Evolutionary conservation across 2,113 vertebrate genomes (phyloP), one percentile per base, ranked within the genome.

Genomic region (Sialia sialis): DNA sequence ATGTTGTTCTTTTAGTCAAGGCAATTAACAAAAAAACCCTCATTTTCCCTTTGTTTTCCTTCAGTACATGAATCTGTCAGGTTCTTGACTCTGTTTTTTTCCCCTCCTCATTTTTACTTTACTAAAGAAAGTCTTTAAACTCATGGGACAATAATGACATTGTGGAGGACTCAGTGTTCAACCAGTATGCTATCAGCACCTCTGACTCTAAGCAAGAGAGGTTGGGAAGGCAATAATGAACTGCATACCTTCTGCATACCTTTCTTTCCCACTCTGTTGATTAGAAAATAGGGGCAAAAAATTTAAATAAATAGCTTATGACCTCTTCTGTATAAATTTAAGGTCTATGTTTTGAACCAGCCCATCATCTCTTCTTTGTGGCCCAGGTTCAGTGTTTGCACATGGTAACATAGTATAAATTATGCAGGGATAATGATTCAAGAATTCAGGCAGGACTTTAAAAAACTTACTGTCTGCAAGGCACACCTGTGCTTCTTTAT

Each of bases 401-500:
- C 48, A 80, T 36, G n/a, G 89, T 95, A 85, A 62, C 75, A 84
- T 10, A 21, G 25, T 83, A 96, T 95, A 93, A 96, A 95, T 97
- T 95, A 97, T 96, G 75, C 84, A 96, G 36, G 34, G 67, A 74
- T 91, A 95, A 91, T 90, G 81, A 95, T 90, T 95, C 91, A 96
- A 94, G 93, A 85, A 93, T 94, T 96, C 89, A 87, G 63, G 63
- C 91, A 96, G 39, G 91, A 90, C 75, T 96, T 95, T 63, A 86
- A 94, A 97, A 95, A 90, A 89, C 91, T 93, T 95, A 85, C 81
- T 95, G 63, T 95, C 94, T 96, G 59, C 89, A 94, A 95, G 84
- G 91, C 59, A 91, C 92, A 95, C 94, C 94, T 97, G 93, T 90
- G 75, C 91, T 88, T 96, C 87, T 95, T 97, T 97, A 95, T 84